Evolutionary conservation across 2,113 vertebrate genomes (phyloP).

Genomic region (Peromyscus leucopus): DNA sequence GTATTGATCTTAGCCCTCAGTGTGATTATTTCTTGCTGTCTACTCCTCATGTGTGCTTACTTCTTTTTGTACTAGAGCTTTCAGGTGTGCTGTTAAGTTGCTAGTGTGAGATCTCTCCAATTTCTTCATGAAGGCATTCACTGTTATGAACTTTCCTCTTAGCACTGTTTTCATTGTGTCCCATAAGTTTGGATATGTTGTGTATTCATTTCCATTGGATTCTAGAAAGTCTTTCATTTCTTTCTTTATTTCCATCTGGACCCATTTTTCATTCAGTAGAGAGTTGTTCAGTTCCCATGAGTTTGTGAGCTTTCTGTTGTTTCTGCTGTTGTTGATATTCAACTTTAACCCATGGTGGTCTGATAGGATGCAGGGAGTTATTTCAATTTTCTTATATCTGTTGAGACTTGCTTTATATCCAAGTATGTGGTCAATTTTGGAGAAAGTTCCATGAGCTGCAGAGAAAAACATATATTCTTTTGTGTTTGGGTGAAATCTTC

Average conservation of each 20-base stretch:
- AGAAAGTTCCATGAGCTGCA: neutral
- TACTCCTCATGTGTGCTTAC: neutral
- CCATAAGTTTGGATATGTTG: neutral
- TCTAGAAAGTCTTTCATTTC: neutral
- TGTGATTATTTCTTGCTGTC: too few species aligned
- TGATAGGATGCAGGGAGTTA: neutral
- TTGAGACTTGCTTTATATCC: neutral
- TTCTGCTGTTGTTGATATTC: neutral
- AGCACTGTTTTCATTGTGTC: neutral
- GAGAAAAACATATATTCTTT: neutral
- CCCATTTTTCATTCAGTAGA: neutral
- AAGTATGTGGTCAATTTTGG: neutral
- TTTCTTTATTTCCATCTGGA: neutral
- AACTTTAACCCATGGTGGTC: neutral
- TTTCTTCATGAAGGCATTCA: neutral
- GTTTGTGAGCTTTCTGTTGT: neutral
- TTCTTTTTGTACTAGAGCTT: neutral
- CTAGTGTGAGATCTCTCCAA: neutral
- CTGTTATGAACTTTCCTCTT: neutral
- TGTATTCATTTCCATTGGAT: neutral
- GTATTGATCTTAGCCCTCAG: neutral
- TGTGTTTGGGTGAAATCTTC: neutral
- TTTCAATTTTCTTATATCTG: neutral
- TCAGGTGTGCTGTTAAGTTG: neutral
- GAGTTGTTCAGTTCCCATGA: neutral